These are phyloP conservation scores for Planococcus citri DNA, from an alignment of 1,140 invertebrate species.

Conservation along the genomic window DNA sequence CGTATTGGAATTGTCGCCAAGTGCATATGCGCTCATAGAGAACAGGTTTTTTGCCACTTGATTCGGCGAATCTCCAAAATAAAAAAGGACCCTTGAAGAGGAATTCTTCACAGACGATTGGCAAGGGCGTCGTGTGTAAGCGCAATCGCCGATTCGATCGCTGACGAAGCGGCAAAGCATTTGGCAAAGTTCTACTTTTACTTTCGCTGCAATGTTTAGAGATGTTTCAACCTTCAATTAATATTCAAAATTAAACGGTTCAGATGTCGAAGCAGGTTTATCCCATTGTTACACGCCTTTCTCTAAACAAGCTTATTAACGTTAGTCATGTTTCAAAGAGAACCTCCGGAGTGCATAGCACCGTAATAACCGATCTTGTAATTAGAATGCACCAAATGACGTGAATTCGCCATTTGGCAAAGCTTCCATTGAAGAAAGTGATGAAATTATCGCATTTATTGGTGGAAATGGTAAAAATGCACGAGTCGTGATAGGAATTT, in stretches of 20 bases:
- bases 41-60: not conserved
- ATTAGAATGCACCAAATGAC: not conserved
- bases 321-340: not conserved
- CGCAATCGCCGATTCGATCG: not conserved
- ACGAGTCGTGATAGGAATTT: no score
- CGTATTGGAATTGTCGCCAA: not conserved
- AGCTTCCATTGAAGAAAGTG: not conserved
- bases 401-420: not conserved
- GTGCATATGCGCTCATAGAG: not conserved
- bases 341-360: not conserved
- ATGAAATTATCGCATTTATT: no score
- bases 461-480: no score
- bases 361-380: not conserved
- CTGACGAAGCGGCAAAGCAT: not conserved
- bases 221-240: not conserved
- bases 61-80: not conserved
- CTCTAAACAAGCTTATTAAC: not conserved
- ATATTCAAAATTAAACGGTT: not conserved
- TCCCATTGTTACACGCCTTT: not conserved
- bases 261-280: not conserved
- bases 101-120: not conserved
- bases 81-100: not conserved
- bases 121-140: not conserved
- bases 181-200: constrained; percentile 7
- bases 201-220: not conserved